phyloP scores from a whole-genome alignment of 1,140 invertebrate genomes.

The Pachypeltis micranthus region DNA sequence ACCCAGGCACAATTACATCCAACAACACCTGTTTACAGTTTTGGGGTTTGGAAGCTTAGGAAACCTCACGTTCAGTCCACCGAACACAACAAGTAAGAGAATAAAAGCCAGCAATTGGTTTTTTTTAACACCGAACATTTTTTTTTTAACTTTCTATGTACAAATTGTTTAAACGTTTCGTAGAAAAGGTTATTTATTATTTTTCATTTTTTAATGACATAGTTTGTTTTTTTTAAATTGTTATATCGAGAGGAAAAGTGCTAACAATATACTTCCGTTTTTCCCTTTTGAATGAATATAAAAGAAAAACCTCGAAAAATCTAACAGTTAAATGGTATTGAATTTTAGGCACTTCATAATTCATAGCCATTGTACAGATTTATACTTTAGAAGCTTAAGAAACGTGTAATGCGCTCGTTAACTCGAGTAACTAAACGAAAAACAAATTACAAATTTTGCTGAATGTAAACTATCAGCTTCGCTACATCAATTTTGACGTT shows the following conservation, averaged over 20 bases:
- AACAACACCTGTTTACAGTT: too few relatives aligned
- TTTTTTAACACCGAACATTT: not conserved
- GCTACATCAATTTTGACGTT: not conserved
- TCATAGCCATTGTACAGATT: conserved; percentile 22
- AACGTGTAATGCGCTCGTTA: conserved; percentile 5
- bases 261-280: not conserved
- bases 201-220: not conserved
- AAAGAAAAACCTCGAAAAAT: not conserved
- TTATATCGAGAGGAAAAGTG: not conserved
- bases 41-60: too few relatives aligned
- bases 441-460: conserved; percentile 1
- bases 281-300: too few relatives aligned
- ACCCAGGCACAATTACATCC: too few relatives aligned
- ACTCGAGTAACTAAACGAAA: conserved; percentile 4
- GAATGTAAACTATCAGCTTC: not conserved
- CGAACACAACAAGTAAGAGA: not conserved
- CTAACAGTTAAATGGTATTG: conserved; percentile 11
- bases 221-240: not conserved
- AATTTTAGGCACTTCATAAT: conserved; percentile 22
- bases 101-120: not conserved
- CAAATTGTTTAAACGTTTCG: not conserved
- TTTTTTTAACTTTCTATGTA: not conserved
- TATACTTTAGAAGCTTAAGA: conserved; percentile 19
- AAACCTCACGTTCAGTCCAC: too few relatives aligned
- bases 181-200: not conserved